These are phyloP conservation scores for Cettia cetti DNA, from an alignment of 2,113 vertebrate species.

Conservation along the genomic window DNA sequence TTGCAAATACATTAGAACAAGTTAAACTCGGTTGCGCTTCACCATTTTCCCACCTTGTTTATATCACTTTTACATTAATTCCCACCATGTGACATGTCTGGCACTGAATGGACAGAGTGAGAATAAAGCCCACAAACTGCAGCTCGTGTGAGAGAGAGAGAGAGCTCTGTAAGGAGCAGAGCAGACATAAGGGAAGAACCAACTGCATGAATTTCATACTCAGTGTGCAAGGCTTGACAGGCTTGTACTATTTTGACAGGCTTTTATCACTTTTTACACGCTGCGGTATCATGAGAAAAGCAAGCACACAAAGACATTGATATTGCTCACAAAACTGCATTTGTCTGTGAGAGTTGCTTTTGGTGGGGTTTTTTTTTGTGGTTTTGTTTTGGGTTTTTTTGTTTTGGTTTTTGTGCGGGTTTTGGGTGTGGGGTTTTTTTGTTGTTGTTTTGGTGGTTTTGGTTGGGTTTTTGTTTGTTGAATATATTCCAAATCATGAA, in stretches of 20 bases:
- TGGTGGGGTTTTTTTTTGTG: too few species aligned
- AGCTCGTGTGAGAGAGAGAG: background rate
- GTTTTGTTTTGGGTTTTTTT: too few species aligned
- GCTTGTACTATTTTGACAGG: background rate
- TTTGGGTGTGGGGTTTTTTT: background rate
- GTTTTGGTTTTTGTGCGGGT: too few species aligned
- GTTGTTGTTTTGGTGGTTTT: background rate
- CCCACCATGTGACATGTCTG: background rate
- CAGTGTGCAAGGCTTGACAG: slow-evolving; percentile 5
- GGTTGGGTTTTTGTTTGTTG: too few species aligned
- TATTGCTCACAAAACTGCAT: background rate
- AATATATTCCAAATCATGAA: background rate
- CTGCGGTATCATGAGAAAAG: background rate
- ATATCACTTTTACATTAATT: background rate
- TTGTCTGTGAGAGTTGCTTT: background rate
- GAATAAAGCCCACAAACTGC: background rate
- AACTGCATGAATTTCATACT: background rate
- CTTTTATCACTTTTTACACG: background rate
- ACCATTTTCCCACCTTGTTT: background rate
- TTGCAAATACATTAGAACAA: background rate
- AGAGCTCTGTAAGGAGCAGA: background rate
- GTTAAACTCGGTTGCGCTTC: background rate
- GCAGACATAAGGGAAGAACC: slow-evolving; percentile 8
- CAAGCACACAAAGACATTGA: background rate
- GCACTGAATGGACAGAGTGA: background rate